Base-by-base conservation (phyloP, 2,888 invertebrate genomes). In the Tuta absoluta region DNA sequence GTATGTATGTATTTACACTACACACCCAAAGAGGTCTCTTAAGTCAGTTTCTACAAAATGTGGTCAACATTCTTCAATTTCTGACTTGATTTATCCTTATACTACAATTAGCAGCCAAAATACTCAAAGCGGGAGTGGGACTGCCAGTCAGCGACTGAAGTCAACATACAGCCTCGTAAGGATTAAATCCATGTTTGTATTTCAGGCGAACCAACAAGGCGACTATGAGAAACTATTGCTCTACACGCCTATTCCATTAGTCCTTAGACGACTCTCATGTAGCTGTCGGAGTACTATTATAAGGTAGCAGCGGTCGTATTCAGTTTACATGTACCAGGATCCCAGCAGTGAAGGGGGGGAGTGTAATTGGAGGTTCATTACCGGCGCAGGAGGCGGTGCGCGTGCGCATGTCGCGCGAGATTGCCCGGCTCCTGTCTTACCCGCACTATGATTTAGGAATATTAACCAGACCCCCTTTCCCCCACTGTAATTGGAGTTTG, bases 401-500 rank as follows among this genome's bases (percentile, higher is more conserved):
- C 58, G 38, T 49, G 56, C 56, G 56, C 69, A 61, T 70, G 72
- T 73, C 72, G 69, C 71, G 71, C 71, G 69, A 71, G 72, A 72
- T 73, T 72, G 72, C 69, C 73, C 76, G 65, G 76, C 80, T 80
- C 75, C 81, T 76, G 81, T 75, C 78, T 78, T 79, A 82, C 80
- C 72, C 80, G 77, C 74, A 72, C 76, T 78, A 78, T 79, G 79
- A 79, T 81, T 80, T 79, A 80, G 72, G 73, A 75, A 77, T 78
- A 79, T 80, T 79, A 78, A 77, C 73, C 71, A 66, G 73, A 12
- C n/a, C 33, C 28, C 61, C 33, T 49, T 23, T 23, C 24, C 45
- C 17, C n/a, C 38, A 17, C 38, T 37, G 58, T 19, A 17, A 49
- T n/a, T n/a, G 49, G 33, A 38, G 38, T 58, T 59, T 28, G 62